A percentile compares a stretch with the other conserved stretches of the same genome.
These are phyloP conservation scores for Therioaphis trifolii DNA, from an alignment of 2,888 invertebrate genomes.

Conservation along the genomic window DNA sequence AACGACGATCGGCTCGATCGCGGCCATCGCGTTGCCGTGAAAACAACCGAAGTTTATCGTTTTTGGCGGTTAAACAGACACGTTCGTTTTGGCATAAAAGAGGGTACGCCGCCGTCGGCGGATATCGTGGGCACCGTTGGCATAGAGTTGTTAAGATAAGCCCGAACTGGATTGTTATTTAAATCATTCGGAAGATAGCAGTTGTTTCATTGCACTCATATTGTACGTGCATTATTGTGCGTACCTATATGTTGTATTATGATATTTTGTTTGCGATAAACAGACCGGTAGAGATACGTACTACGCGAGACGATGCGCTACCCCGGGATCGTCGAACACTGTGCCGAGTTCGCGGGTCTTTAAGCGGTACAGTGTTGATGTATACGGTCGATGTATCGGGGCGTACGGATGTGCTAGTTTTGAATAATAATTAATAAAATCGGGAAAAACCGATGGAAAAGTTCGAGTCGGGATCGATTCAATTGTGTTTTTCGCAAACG, in stretches of 20 bases:
- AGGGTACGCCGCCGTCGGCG: neutral
- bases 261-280: slow-evolving; percentile 9
- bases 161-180: slow-evolving; percentile 11
- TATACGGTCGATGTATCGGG: too few relatives aligned
- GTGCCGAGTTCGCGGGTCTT: too few relatives aligned
- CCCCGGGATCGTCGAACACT: too few relatives aligned
- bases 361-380: too few relatives aligned
- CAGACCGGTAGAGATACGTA: neutral
- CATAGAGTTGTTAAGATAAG: slow-evolving; percentile 31
- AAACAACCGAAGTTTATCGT: slow-evolving; percentile 36
- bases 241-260: too few relatives aligned
- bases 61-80: slow-evolving; percentile 48
- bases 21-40: neutral
- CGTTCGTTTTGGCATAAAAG: slow-evolving; percentile 9
- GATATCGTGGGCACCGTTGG: neutral
- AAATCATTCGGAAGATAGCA: slow-evolving; percentile 12
- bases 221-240: too few relatives aligned
- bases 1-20: neutral
- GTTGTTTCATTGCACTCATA: neutral
- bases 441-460: too few relatives aligned
- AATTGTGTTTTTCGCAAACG: too few relatives aligned
- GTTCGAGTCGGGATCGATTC: too few relatives aligned
- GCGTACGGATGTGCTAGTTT: too few relatives aligned
- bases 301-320: too few relatives aligned
- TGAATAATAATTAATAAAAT: too few relatives aligned